Evolutionary conservation across 1,140 invertebrate species (phyloP), one percentile per base, ranked within the genome.

Genomic region (Stratiolaelaps scimitus): DNA sequence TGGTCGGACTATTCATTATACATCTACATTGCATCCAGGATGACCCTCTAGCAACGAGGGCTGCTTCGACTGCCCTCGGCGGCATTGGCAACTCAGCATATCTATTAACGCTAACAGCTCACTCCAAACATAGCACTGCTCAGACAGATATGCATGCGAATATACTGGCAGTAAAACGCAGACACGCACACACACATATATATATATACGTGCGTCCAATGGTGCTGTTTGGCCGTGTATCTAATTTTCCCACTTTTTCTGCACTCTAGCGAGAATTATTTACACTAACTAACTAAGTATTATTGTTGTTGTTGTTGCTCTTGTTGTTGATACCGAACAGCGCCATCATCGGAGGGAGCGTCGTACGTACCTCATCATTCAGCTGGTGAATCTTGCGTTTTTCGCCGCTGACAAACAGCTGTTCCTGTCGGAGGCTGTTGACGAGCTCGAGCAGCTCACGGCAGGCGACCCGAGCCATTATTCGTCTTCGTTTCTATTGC

Each of bases 381-480:
- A 88, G 75, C 60, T 77, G 75, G 73, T 86, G 83, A 26, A 89
- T 79, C 73, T 85, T 81, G 66, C 82, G 78, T 72, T 83, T 82
- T 74, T 89, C 85, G 1, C 83, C 82, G 47, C 78, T 79, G 0
- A 87, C 81, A 74, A 86, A 87, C 19, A 88, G 73, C 68, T 82
- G 79, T 75, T 89, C 87, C 71, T 85, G 80, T 20, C 84, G 80
- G 64, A 89, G 74, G 71, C 85, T 81, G 53, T 78, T 78, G 26
- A 84, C 81, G 64, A 88, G 75, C 71, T 87, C 84, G 53, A 84
- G 75, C 28, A 88, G 78, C 71, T 87, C 83, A 44, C 64, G 28
- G 29, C 56, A 13, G 1, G 29, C 29, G 28, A 28, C 68, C 44
- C 44, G 53, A 60, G 53, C 34, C 53, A 60, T 60, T 15, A 10